Percentiles rank a stretch among this genome's conserved stretches.
phyloP scores from a whole-genome alignment of 2,888 invertebrate genomes.

The Oligia fasciuncula region DNA sequence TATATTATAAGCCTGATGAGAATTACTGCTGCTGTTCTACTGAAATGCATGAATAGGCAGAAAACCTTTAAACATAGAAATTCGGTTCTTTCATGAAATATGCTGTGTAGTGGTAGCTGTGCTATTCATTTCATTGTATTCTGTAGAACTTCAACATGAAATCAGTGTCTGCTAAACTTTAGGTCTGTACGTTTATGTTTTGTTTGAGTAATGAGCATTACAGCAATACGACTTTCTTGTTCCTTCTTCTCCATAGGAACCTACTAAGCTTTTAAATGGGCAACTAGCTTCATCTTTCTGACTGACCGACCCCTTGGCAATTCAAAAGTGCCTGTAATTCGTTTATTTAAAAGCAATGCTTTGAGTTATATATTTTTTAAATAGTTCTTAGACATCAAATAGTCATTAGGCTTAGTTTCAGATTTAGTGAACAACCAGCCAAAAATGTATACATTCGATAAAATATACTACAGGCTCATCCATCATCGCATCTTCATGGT shows the following conservation, averaged over 20 bases:
- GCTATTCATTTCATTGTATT: background rate
- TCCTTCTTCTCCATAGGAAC: background rate
- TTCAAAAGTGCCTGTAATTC: background rate
- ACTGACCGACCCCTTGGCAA: background rate
- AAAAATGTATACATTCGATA: background rate
- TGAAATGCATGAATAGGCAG: background rate
- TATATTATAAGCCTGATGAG: slow-evolving; percentile 11
- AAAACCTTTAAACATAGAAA: background rate
- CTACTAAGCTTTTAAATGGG: background rate
- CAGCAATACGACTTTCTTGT: background rate
- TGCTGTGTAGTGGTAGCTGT: background rate
- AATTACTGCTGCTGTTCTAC: background rate
- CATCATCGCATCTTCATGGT: slow-evolving; percentile 1
- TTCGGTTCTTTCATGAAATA: background rate
- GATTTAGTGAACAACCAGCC: background rate
- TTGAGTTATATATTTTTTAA: background rate
- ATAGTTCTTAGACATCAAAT: background rate
- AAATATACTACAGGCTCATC: slow-evolving; percentile 11
- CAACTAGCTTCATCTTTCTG: background rate
- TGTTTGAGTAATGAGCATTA: background rate
- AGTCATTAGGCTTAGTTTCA: background rate
- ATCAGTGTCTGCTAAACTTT: background rate
- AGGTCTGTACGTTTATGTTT: background rate
- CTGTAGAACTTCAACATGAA: background rate
- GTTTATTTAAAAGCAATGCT: background rate